These are phyloP conservation scores for Pomatorhinus ruficollis DNA, from an alignment of 2,113 vertebrate species.

Conservation along the genomic window DNA sequence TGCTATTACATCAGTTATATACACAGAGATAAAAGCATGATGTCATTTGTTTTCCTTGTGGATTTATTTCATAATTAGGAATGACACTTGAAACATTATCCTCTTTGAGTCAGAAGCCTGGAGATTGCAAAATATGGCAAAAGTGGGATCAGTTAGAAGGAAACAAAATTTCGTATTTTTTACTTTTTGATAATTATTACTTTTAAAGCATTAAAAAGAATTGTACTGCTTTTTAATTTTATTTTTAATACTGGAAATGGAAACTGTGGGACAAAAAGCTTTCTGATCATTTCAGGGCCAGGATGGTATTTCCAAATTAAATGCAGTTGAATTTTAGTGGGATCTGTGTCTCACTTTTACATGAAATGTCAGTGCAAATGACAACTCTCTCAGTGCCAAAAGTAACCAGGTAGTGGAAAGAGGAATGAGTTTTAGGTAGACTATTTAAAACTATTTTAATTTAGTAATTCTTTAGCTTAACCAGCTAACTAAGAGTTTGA, in stretches of 20 bases:
- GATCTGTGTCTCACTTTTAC: background rate
- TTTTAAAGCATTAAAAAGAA: background rate
- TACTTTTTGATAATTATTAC: background rate
- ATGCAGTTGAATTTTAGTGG: background rate
- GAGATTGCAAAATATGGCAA: background rate
- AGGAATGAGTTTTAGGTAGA: background rate
- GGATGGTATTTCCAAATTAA: background rate
- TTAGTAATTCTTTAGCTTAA: background rate
- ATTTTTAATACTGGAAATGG: background rate
- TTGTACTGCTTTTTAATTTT: background rate
- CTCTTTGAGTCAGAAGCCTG: background rate
- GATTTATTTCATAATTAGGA: constrained; percentile 31
- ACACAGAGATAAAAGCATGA: background rate
- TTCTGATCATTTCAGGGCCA: background rate
- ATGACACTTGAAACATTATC: background rate
- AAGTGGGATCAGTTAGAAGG: background rate
- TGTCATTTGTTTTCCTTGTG: constrained; percentile 18
- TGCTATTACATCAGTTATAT: background rate
- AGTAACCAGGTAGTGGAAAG: background rate
- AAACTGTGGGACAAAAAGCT: background rate
- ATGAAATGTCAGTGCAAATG: background rate
- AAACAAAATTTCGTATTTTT: background rate
- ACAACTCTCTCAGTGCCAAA: background rate
- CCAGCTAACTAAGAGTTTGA: background rate
- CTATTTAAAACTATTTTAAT: background rate